Conservation (phyloP, 2,888 invertebrate genomes). For the Epicampocera succincta region DNA sequence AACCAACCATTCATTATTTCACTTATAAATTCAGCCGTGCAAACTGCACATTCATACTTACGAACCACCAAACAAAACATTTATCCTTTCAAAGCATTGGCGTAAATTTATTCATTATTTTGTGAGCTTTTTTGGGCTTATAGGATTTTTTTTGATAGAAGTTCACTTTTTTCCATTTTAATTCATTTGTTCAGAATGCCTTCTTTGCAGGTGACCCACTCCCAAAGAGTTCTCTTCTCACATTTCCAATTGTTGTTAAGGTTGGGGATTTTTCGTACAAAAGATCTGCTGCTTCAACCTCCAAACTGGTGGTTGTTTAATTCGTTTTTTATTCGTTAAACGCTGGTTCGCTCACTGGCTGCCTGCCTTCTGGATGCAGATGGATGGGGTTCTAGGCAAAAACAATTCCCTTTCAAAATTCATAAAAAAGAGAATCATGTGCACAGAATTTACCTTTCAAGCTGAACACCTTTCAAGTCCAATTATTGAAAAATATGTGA, state of each 20-base stretch:
- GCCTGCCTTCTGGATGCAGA: not conserved
- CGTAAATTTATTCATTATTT: constrained; percentile 65
- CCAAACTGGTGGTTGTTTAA: constrained; percentile 36
- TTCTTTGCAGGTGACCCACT: constrained; percentile 19
- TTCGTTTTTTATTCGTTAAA: constrained; percentile 11
- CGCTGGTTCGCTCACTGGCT: constrained; percentile 7
- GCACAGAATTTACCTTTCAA: constrained; percentile 68
- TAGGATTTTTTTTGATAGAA: constrained; percentile 14
- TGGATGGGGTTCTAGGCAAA: constrained; percentile 5
- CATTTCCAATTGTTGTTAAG: constrained; percentile 14
- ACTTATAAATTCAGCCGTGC: constrained; percentile 16
- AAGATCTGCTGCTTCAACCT: not conserved
- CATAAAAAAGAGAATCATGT: constrained; percentile 31
- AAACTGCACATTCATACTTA: not conserved
- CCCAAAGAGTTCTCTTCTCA: not conserved
- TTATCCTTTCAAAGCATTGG: constrained; percentile 43
- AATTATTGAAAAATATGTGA: constrained; percentile 62
- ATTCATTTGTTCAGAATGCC: constrained; percentile 33
- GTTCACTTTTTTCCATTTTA: constrained; percentile 37
- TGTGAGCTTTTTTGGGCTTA: constrained; percentile 33
- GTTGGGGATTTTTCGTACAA: constrained; percentile 19
- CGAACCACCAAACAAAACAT: constrained; percentile 8
- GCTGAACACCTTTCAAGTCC: constrained; percentile 71
- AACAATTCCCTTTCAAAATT: constrained; percentile 27
- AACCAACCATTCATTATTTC: constrained; percentile 39